These are phyloP conservation scores for Amblyopsis rosae DNA, from an alignment of 2,113 vertebrate genomes.

Conservation along the genomic window DNA sequence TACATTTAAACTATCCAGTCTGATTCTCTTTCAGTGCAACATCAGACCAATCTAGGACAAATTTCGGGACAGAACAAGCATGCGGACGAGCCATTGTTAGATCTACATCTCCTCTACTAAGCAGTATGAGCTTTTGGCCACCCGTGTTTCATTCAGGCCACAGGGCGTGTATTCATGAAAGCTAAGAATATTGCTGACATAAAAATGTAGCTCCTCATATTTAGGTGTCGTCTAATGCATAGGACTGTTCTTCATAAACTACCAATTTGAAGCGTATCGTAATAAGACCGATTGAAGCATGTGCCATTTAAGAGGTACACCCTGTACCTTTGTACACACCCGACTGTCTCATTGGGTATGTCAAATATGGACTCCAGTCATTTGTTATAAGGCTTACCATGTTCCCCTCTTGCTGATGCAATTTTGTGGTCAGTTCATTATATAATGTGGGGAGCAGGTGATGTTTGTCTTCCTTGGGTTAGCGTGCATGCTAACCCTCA, in stretches of 20 bases:
- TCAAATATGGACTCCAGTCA: background rate
- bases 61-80: background rate
- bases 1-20: background rate
- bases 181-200: background rate
- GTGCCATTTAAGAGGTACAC: background rate
- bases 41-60: background rate
- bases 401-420: background rate
- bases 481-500: background rate
- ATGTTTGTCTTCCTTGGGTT: background rate
- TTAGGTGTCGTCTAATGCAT: background rate
- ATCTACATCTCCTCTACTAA: background rate
- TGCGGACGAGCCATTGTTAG: background rate
- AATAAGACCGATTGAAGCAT: background rate
- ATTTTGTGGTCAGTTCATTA: slow-evolving; percentile 3
- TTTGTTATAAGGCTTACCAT: background rate
- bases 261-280: background rate
- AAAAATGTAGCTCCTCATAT: too few relatives aligned
- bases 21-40: background rate
- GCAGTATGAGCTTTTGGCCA: slow-evolving; percentile 4
- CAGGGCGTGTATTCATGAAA: slow-evolving; percentile 8
- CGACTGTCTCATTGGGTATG: background rate
- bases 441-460: background rate
- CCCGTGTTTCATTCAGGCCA: background rate
- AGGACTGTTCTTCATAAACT: background rate
- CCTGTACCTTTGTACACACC: background rate